Evolutionary conservation across 2,888 invertebrate genomes (phyloP).

Genomic region (Aphidius colemani): DNA sequence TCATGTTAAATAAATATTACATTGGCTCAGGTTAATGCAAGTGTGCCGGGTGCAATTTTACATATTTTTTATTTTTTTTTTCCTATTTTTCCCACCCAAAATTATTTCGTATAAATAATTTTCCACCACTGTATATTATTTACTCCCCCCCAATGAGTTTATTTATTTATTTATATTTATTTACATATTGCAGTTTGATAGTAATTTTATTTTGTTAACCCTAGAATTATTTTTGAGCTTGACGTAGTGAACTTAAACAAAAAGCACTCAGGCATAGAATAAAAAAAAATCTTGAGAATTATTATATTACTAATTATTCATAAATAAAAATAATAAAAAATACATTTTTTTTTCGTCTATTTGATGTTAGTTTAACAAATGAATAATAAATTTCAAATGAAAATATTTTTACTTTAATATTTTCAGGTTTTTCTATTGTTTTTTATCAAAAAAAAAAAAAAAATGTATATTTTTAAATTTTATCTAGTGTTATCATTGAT

Average conservation of each 20-base stretch:
- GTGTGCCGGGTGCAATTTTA: conserved; percentile 59
- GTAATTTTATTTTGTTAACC: neutral
- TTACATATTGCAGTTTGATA: neutral
- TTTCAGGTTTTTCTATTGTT: no score
- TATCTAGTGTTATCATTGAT: no score
- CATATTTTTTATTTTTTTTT: no score
- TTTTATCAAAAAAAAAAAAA: no score
- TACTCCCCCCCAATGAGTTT: neutral
- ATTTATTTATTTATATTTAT: neutral
- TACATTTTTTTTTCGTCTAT: no score
- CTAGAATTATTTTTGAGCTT: conserved; percentile 2
- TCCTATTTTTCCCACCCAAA: conserved; percentile 40
- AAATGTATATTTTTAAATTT: no score
- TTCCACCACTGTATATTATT: conserved; percentile 1
- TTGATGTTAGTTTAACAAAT: no score
- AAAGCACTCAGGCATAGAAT: no score
- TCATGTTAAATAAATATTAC: conserved; percentile 4
- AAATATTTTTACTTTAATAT: no score
- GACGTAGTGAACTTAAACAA: no score
- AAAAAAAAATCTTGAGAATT: neutral
- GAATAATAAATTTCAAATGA: no score
- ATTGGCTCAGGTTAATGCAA: conserved; percentile 36
- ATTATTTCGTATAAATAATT: neutral
- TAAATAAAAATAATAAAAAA: neutral
- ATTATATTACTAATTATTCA: neutral